Conservation (phyloP, 2,113 vertebrate species). For the Onychostoma macrolepis region DNA sequence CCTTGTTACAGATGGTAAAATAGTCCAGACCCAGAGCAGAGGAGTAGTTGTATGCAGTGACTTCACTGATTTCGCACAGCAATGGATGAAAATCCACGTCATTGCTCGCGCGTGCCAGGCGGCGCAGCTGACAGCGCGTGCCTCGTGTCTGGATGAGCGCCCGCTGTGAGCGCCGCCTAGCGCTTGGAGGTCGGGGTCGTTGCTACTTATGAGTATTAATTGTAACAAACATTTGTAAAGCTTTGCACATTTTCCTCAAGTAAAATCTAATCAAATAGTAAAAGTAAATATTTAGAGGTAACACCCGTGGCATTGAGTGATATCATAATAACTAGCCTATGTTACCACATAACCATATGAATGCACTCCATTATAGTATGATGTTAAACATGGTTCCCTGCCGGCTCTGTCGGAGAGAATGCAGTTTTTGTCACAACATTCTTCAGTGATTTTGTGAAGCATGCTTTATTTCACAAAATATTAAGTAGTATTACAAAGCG, state of each 20-base stretch:
- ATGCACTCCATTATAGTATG: not conserved
- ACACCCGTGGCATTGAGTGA: not conserved
- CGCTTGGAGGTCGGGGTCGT: not conserved
- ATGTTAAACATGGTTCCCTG: not conserved
- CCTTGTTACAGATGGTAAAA: not conserved
- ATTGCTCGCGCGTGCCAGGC: constrained; percentile 60
- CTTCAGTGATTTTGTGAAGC: not conserved
- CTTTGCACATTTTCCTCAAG: not conserved
- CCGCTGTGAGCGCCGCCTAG: not conserved
- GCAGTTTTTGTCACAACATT: not conserved
- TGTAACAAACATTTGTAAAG: not conserved
- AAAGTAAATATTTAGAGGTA: not conserved
- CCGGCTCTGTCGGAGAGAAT: not conserved
- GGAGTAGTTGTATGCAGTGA: constrained; percentile 33
- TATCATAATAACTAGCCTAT: not conserved
- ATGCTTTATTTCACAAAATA: not conserved
- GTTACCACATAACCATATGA: not conserved
- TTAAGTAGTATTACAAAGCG: not conserved
- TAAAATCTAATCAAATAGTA: not conserved
- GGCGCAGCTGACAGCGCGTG: constrained; percentile 36
- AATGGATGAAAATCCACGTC: constrained; percentile 79
- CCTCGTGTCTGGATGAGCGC: not conserved
- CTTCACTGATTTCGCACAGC: not conserved
- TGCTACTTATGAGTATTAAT: not conserved
- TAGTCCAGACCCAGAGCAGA: not conserved